Evolutionary conservation across 2,113 vertebrate genomes (phyloP), one percentile per base, ranked within the genome.

Genomic region (Ginglymostoma cirratum): DNA sequence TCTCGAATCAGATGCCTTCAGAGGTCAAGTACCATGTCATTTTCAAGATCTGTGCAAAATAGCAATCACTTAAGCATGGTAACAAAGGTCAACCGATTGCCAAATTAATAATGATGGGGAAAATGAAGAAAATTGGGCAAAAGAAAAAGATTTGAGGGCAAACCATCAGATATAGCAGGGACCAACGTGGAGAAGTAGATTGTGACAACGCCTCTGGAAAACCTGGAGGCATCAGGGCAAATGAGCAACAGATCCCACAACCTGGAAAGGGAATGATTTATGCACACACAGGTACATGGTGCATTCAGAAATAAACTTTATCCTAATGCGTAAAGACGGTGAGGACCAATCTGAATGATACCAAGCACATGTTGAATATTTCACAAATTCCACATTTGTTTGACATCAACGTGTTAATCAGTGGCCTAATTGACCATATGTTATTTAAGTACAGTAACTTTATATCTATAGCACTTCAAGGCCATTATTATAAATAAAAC

Each of bases 401-500:
- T 66, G 65, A 93, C 38, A 93, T 93, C 89, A 93, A 93, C 21
- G 21, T 93, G 17, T 66, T 66, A 93, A 23, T 93, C 89, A 66
- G 6, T 23, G 34, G 15, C n/a, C 61, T 93, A 23, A 93, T 23
- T 67, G 89, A n/a, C 34, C 55, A 66, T 15, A 92, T 65, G 61
- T 90, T 65, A 55, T n/a, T 5, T n/a, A 92, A 92, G 17, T 87
- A 52, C 48, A 55, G 85, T 52, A 87, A 87, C 85, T n/a, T 90
- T 90, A 30, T 90, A 27, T 52, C 52, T 27, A 61, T 52, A 61
- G 87, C 87, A 90, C 52, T 87, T 65, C 61, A 30, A 55, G 30
- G 27, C 87, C 86, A 89, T 55, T 89, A 89, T 89, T 89, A 89
- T 89, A 90, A 90, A 90, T 65, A 90, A 90, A 30, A 90, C 15